Evolutionary conservation across 1,140 invertebrate species (phyloP).

Genomic region (Leptinotarsa texana): DNA sequence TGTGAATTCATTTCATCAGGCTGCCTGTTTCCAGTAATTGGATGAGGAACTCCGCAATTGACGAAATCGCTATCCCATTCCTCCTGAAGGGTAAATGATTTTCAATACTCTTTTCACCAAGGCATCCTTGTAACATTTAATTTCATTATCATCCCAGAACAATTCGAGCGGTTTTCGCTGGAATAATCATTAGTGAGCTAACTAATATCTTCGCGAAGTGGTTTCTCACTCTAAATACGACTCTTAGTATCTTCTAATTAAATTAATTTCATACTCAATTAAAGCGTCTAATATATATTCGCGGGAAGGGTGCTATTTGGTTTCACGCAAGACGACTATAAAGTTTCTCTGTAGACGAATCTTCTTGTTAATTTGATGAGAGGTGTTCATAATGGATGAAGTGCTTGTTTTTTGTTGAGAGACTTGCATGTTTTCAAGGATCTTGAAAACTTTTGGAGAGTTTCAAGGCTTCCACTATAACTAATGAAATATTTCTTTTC

Average conservation of each 20-base stretch:
- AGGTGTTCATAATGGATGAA: neutral
- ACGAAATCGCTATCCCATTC: no score
- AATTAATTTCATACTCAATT: constrained; percentile 17
- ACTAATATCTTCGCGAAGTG: neutral
- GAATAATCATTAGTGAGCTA: neutral
- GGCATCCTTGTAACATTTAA: neutral
- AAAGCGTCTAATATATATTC: neutral
- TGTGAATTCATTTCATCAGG: no score
- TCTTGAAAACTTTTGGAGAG: no score
- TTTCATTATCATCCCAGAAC: constrained; percentile 1
- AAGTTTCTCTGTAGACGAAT: neutral
- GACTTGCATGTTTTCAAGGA: no score
- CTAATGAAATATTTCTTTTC: no score
- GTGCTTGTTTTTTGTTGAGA: no score
- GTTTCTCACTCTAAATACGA: neutral
- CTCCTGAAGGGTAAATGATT: no score
- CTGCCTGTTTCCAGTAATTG: no score
- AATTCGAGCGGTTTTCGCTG: neutral
- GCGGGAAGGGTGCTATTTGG: neutral
- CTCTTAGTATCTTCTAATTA: constrained; percentile 6
- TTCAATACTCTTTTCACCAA: no score
- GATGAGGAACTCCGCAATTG: no score
- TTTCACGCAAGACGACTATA: constrained; percentile 8
- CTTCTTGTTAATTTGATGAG: neutral
- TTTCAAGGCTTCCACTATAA: no score